Evolutionary conservation across 2,113 vertebrate species (phyloP), one percentile per base, ranked within the genome.

Genomic region (Orycteropus afer): DNA sequence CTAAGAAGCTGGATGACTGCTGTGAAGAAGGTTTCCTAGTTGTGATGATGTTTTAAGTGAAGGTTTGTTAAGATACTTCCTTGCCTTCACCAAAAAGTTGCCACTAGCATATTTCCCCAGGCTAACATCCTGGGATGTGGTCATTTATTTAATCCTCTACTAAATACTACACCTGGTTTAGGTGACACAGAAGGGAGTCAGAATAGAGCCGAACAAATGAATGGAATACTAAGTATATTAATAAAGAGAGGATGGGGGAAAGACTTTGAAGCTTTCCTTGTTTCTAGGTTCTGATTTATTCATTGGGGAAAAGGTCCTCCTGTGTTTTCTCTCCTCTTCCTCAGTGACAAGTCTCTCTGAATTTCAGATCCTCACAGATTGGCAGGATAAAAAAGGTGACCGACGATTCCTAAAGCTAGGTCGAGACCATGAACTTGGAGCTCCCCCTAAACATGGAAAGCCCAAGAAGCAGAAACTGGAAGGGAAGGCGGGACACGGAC

Each of bases 361-460:
- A 12, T 97, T 97, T 85, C 98, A 99, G 99, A 99, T 99, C 97
- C 98, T 99, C 76, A 99, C 99, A 2, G 99, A 99, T 95, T 99
- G 99, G 99, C 99, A 99, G 96, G 99, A 99, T 98, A 99, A 99
- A 98, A 99, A 99, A 95, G 99, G 99, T 0, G 99, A 99, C 92
- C 99, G 99, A 73, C 98, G 99, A 17, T 99, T 99, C 91, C 96
- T 99, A 95, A 99, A 99, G 97, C 96, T 99, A 93, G 99, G 98
- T 55, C 99, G 99, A 97, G 99, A 99, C 69, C 99, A 99, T 0
- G 99, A 99, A 78, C 98, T 99, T 5, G 98, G 99, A 32, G 98
- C 99, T 7, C 98, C 99, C 0, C 98, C 99, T 61, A 99, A 99
- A 86, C 99, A 99, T 15, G 98, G 99, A 69, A 99, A 99, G 90